These are phyloP conservation scores for Gymnarchus niloticus DNA, from an alignment of 2,113 vertebrate species.

Conservation along the genomic window DNA sequence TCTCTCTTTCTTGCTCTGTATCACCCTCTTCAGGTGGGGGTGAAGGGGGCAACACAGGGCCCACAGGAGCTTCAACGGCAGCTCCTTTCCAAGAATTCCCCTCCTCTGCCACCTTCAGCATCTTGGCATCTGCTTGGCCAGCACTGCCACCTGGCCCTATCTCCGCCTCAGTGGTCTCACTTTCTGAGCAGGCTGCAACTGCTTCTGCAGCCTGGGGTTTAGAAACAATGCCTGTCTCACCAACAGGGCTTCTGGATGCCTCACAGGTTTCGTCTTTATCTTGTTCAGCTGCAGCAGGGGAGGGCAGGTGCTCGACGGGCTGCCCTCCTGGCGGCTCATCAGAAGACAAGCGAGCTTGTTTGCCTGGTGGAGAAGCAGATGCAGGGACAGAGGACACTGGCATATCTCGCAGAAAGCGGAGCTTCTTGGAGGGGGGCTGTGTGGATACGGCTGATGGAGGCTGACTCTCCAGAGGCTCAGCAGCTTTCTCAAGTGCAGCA, in stretches of 20 bases:
- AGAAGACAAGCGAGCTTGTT: slow-evolving; percentile 33
- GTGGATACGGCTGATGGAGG: slow-evolving; percentile 22
- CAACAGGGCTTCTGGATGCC: neutral
- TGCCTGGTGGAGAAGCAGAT: neutral
- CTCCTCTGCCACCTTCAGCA: slow-evolving; percentile 35
- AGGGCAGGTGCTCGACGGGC: neutral
- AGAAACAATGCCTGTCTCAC: neutral
- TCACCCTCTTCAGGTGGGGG: slow-evolving; percentile 33
- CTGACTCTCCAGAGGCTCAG: slow-evolving; percentile 30
- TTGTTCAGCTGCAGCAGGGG: neutral
- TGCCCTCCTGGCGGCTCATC: slow-evolving; percentile 28
- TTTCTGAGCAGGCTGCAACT: neutral
- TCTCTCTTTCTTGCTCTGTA: neutral
- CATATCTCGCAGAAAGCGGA: slow-evolving; percentile 36
- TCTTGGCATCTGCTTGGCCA: slow-evolving; percentile 10
- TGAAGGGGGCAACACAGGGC: slow-evolving; percentile 28
- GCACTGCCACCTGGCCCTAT: no score
- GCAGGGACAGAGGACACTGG: slow-evolving; percentile 28
- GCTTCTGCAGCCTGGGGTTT: neutral
- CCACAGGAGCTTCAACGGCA: slow-evolving; percentile 32
- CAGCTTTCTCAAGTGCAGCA: slow-evolving; percentile 21
- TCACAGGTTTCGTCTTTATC: neutral
- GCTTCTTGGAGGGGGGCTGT: slow-evolving; percentile 37
- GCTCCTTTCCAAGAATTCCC: slow-evolving; percentile 25
- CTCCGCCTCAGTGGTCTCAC: slow-evolving; percentile 5